phyloP scores from a whole-genome alignment of 53 echinoderm and acorn worm genomes.

The Astropecten irregularis region DNA sequence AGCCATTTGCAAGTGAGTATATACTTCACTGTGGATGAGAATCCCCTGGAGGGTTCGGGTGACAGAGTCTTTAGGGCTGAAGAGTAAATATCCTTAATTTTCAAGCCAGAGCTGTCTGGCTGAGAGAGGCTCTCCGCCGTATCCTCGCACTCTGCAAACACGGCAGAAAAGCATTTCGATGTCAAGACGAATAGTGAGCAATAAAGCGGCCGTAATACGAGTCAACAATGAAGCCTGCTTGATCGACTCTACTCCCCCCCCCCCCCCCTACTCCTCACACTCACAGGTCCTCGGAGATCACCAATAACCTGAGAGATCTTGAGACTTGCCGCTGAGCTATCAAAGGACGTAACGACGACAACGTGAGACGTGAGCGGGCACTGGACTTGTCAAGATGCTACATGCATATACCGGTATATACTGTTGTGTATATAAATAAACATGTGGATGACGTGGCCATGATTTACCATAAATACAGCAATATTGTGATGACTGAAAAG shows the following conservation, averaged over 20 bases:
- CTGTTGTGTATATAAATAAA: background rate
- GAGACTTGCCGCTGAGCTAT: background rate
- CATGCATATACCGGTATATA: too few species aligned
- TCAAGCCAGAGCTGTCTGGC: conserved; percentile 36
- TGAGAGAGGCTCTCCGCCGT: conserved; percentile 22
- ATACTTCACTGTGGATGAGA: too few species aligned
- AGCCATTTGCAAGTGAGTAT: conserved; percentile 16
- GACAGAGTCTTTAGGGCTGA: conserved; percentile 38
- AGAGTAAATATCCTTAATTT: conserved; percentile 53
- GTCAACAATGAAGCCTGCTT: conserved; percentile 13
- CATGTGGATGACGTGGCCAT: background rate
- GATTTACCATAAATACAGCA: conserved; percentile 3
- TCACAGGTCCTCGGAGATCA: conserved; percentile 21
- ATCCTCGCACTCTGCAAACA: conserved; percentile 54
- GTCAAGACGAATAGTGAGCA: conserved; percentile 51
- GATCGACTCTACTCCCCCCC: background rate
- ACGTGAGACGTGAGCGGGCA: too few species aligned
- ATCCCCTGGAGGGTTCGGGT: background rate
- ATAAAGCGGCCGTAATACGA: conserved; percentile 27
- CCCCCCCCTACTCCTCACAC: background rate
- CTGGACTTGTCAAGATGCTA: conserved; percentile 15
- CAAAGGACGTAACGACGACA: background rate
- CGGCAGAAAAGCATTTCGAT: conserved; percentile 50
- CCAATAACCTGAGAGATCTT: conserved; percentile 23
- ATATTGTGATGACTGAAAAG: background rate